Conservation (phyloP, 2,888 invertebrate genomes). For the Antheraea yamamai region DNA sequence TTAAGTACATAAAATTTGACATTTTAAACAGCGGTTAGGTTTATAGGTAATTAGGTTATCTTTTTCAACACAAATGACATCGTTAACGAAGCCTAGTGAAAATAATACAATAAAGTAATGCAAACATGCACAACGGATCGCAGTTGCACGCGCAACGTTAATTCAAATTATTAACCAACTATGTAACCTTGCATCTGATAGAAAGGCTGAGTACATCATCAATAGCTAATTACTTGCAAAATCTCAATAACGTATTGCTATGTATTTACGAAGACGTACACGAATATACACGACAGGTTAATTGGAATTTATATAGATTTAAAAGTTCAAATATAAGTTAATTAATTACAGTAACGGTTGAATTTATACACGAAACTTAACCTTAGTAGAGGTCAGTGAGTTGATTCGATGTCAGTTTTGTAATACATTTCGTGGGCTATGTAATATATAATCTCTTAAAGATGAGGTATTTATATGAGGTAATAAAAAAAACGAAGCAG, state of each 20-base stretch:
- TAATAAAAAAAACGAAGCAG: too few species aligned
- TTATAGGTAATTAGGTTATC: too few species aligned
- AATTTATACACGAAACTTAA: neutral
- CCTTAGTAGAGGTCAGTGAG: neutral
- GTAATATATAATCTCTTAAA: neutral
- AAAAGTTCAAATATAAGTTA: neutral
- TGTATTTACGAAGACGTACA: neutral
- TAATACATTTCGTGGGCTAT: neutral
- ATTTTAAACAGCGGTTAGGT: too few species aligned
- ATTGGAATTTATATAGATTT: neutral
- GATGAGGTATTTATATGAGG: too few species aligned
- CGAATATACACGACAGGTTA: neutral
- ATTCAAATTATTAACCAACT: neutral
- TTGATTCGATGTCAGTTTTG: neutral
- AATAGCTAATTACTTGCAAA: neutral
- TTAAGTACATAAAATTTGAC: too few species aligned
- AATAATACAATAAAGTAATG: neutral
- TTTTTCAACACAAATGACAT: neutral
- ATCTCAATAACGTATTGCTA: neutral
- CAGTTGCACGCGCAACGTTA: neutral
- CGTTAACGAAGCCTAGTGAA: neutral
- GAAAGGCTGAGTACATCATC: conserved; percentile 29
- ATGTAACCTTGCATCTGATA: conserved; percentile 25
- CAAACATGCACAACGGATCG: neutral
- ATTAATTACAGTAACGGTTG: neutral